Conservation (phyloP, 2,888 invertebrate genomes). For the Uloborus plumipes region DNA sequence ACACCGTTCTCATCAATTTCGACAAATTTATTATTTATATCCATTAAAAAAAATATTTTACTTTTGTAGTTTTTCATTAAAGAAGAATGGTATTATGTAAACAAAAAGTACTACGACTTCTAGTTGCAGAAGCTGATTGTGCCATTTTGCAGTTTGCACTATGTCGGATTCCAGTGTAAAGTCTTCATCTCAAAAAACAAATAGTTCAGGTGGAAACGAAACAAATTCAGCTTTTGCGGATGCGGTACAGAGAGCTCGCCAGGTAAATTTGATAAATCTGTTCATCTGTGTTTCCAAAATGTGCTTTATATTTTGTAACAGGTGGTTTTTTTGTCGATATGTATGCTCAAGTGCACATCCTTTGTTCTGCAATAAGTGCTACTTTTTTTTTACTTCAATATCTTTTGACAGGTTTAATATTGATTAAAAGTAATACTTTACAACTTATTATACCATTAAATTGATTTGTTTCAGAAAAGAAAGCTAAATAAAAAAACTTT, state of each 20-base stretch:
- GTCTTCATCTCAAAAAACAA: constrained; percentile 62
- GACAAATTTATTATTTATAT: no score
- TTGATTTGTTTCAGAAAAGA: no score
- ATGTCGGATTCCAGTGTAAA: constrained; percentile 64
- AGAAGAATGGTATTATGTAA: not conserved
- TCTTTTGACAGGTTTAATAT: not conserved
- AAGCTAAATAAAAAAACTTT: no score
- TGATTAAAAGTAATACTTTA: not conserved
- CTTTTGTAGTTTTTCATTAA: no score
- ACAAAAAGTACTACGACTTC: constrained; percentile 36
- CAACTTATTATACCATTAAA: no score
- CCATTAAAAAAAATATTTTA: no score
- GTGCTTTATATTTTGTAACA: constrained; percentile 11
- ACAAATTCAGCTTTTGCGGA: constrained; percentile 66
- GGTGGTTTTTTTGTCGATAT: constrained; percentile 34
- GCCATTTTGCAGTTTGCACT: constrained; percentile 65
- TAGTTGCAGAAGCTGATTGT: constrained; percentile 37
- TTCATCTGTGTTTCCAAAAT: not conserved
- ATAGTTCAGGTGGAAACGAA: constrained; percentile 59
- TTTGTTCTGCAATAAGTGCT: not conserved
- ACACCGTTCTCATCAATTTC: no score
- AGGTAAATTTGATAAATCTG: constrained; percentile 54
- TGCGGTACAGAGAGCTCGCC: constrained; percentile 66
- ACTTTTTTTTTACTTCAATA: not conserved
- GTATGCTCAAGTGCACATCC: not conserved